A percentile compares a stretch with the other conserved stretches of the same genome.
Conservation (phyloP, 2,797 vertebrate species). For the Taeniopygia guttata region DNA sequence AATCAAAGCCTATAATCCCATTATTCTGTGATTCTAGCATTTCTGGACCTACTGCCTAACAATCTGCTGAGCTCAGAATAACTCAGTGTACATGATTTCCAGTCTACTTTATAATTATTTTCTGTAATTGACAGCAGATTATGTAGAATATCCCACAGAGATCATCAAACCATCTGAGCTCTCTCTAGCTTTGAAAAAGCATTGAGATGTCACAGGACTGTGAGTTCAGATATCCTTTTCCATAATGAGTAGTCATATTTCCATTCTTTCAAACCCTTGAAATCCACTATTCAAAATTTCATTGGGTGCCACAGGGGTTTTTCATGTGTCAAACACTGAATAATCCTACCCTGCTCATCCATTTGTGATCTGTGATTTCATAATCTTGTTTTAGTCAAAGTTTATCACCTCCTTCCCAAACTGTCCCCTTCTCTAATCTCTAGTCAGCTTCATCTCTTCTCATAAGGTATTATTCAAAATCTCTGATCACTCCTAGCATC, state of each 20-base stretch:
- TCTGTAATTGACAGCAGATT: constrained; percentile 8
- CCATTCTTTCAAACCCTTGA: neutral
- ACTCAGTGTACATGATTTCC: neutral
- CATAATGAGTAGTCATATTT: neutral
- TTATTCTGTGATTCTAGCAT: neutral
- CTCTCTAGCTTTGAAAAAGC: neutral
- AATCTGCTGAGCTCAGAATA: neutral
- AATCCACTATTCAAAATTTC: neutral
- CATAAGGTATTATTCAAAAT: neutral
- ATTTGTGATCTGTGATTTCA: neutral
- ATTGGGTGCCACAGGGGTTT: neutral
- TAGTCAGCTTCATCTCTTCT: neutral
- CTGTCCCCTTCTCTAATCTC: neutral
- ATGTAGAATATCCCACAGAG: neutral
- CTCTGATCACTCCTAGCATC: neutral
- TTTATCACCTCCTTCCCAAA: neutral
- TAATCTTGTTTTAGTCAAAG: neutral
- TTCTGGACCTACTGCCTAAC: neutral
- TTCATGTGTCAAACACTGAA: neutral
- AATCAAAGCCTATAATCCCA: neutral
- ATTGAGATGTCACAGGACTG: neutral
- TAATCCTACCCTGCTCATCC: neutral
- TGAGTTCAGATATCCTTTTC: constrained; percentile 1
- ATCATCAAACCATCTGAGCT: neutral
- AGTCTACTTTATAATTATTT: neutral